Percentiles rank a stretch among this genome's conserved stretches.
phyloP scores from a whole-genome alignment of 2,888 invertebrate genomes.

The Laspeyria flexula region DNA sequence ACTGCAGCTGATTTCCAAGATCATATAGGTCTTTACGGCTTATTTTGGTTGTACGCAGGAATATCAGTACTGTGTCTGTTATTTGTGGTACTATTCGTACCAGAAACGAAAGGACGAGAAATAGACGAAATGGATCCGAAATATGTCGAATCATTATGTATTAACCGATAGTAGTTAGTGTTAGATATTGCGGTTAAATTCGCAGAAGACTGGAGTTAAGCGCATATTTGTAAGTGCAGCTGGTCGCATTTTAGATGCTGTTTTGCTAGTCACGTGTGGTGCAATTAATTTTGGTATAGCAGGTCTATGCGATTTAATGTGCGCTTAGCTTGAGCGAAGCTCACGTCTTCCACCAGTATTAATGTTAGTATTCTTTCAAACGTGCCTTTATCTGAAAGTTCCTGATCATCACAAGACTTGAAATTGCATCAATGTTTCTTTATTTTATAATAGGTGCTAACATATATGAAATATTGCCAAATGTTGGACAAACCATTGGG shows the following conservation, averaged over 20 bases:
- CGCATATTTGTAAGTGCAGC: conserved; percentile 23
- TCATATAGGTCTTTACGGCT: conserved; percentile 90
- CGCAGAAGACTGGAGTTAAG: conserved; percentile 23
- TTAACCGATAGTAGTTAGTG: conserved; percentile 77
- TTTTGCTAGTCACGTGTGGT: conserved; percentile 39
- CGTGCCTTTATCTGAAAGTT: conserved; percentile 52
- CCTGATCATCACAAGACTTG: conserved; percentile 52
- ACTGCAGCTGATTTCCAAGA: conserved; percentile 93
- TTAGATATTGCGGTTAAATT: conserved; percentile 21
- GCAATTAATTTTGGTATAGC: conserved; percentile 31
- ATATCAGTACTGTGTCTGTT: conserved; percentile 92
- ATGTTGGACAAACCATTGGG: neutral
- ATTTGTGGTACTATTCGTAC: conserved; percentile 94
- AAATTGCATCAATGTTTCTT: conserved; percentile 25
- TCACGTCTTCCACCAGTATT: conserved; percentile 49
- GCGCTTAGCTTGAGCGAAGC: conserved; percentile 23
- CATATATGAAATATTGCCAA: neutral
- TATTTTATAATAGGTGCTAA: conserved; percentile 25
- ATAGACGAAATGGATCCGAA: conserved; percentile 95
- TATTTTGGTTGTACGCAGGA: conserved; percentile 95
- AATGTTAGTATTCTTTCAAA: conserved; percentile 41
- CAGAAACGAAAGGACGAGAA: conserved; percentile 96
- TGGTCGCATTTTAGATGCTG: conserved; percentile 15
- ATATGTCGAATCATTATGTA: conserved; percentile 85
- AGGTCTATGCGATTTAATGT: conserved; percentile 23